Conservation (phyloP, 2,797 vertebrate genomes). For the Macroramphosus scolopax region DNA sequence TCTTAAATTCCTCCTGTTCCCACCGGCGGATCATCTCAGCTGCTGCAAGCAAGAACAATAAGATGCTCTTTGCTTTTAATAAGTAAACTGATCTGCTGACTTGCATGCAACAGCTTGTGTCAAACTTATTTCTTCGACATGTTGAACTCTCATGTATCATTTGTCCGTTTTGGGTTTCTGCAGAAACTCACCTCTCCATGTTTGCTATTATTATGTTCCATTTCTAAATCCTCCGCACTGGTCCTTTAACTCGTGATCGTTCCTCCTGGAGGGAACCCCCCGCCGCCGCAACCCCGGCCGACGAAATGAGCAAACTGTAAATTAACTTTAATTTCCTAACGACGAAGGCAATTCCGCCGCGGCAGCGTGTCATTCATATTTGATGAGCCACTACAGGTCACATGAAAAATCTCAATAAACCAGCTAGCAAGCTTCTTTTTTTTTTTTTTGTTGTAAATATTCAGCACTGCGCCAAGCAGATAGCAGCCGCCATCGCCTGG, state of each 20-base stretch:
- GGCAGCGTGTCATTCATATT: constrained; percentile 55
- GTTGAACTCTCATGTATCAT: no score
- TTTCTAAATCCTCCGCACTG: no score
- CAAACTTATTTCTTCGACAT: no score
- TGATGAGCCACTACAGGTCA: constrained; percentile 60
- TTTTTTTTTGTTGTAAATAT: constrained; percentile 36
- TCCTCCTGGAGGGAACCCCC: constrained; percentile 45
- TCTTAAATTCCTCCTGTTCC: no score
- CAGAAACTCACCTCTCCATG: no score
- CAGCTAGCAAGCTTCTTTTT: constrained; percentile 26
- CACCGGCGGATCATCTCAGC: no score
- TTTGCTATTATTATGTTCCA: no score
- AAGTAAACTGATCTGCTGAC: no score
- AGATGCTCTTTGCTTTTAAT: no score
- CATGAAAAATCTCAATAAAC: constrained; percentile 70
- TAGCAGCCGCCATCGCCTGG: constrained; percentile 36
- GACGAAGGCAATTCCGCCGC: constrained; percentile 60
- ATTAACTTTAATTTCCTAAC: constrained; percentile 63
- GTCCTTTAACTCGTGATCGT: constrained; percentile 50
- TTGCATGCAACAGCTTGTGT: no score
- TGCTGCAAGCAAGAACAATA: no score
- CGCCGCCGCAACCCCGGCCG: constrained; percentile 42
- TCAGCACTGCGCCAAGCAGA: constrained; percentile 30
- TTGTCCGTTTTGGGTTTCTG: no score
- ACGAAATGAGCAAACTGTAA: constrained; percentile 40